phyloP scores from a whole-genome alignment of 2,113 vertebrate genomes.

The Burhinus bistriatus region DNA sequence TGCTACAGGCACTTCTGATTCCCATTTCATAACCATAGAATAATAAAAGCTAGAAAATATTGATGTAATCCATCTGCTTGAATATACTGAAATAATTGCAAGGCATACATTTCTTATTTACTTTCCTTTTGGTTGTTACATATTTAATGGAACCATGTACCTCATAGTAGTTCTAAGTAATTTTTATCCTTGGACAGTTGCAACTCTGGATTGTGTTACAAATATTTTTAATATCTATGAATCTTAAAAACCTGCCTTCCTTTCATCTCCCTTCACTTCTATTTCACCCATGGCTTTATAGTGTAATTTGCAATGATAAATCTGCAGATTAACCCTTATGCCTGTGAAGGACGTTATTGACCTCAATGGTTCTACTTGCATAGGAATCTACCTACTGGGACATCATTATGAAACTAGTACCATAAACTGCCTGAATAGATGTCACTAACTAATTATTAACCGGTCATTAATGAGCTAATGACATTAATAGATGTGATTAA shows the following conservation, averaged over 20 bases:
- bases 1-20: neutral
- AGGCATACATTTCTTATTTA: neutral
- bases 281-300: neutral
- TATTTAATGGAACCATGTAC: neutral
- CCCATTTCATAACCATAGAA: neutral
- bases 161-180: neutral
- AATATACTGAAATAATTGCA: neutral
- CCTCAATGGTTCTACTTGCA: neutral
- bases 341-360: neutral
- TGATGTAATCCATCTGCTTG: neutral
- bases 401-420: neutral
- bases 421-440: neutral
- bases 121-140: neutral
- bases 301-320: neutral
- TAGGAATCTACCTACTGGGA: neutral
- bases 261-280: neutral
- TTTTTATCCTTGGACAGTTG: neutral
- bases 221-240: neutral
- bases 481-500: slow-evolving; percentile 13
- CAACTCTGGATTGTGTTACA: neutral
- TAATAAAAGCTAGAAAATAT: neutral
- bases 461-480: neutral
- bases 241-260: neutral
- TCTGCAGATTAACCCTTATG: neutral
- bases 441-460: slow-evolving; percentile 29